These are phyloP conservation scores for Bombus consobrinus DNA, from an alignment of 1,140 invertebrate species.

Conservation along the genomic window DNA sequence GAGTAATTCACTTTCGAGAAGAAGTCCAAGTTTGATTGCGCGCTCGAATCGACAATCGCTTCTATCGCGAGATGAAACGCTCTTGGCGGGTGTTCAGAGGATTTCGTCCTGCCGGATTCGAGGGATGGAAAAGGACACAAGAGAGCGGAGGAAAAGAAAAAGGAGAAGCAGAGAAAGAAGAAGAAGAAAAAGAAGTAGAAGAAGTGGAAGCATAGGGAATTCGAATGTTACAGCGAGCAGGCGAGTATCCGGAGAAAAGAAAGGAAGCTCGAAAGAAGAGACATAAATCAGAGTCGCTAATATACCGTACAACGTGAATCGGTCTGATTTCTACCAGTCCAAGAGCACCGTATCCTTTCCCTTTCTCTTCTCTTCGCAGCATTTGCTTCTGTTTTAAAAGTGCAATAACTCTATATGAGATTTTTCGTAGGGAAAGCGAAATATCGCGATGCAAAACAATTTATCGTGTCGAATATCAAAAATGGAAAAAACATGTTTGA, in stretches of 20 bases:
- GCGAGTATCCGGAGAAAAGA: conserved; percentile 32
- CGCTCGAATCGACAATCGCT: conserved; percentile 67
- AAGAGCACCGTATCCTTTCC: background rate
- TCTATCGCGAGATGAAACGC: conserved; percentile 63
- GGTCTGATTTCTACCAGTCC: conserved; percentile 52
- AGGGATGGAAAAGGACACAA: conserved; percentile 25
- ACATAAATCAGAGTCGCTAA: conserved; percentile 67
- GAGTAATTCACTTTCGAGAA: conserved; percentile 71
- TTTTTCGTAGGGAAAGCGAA: background rate
- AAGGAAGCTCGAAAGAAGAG: conserved; percentile 60
- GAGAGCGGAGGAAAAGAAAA: conserved; percentile 4
- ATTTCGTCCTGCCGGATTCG: conserved; percentile 35
- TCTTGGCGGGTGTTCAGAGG: conserved; percentile 55
- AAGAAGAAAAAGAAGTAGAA: conserved; percentile 10
- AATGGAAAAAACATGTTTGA: background rate
- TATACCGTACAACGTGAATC: conserved; percentile 59
- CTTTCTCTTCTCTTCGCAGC: background rate
- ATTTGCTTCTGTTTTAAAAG: background rate
- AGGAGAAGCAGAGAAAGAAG: background rate
- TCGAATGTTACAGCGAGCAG: conserved; percentile 23
- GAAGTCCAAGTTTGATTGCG: conserved; percentile 73
- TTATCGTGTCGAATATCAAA: background rate
- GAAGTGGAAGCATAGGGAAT: conserved; percentile 33
- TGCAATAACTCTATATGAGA: background rate
- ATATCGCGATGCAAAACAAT: background rate